Evolutionary conservation across 2,797 vertebrate genomes (phyloP), one percentile per base, ranked within the genome.

Genomic region (Micropoecilia bifurca): DNA sequence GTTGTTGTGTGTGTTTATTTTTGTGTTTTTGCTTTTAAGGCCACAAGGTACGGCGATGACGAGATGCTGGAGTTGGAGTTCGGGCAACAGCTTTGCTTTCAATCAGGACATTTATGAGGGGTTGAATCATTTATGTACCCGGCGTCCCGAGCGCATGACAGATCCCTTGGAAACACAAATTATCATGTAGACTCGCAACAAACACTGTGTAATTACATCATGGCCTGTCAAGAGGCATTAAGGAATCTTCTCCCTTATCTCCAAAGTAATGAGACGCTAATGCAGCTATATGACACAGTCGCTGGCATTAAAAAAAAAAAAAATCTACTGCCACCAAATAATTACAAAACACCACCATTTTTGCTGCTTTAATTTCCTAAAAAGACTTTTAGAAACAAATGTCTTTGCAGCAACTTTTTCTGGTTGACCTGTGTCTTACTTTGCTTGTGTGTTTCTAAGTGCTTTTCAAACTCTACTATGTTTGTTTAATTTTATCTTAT

Each of bases 131-230:
- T 94, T 93, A 93, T 93, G 91, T 83, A 79, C 85, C 90, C 82
- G n/a, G 89, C 88, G 77, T 93, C 92, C 89, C 83, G 82, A 87
- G 91, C 85, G 84, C 85, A 87, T 91, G 93, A 93, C 92, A 90
- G 90, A 93, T 94, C 92, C 90, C 90, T 93, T 73, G 86, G 91
- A 93, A 94, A 92, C 93, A 93, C 89, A 92, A 95, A 95, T 93
- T 91, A 94, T 94, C 92, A 89, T 93, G 92, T 94, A 93, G 93
- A 94, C 93, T 94, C 75, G 92, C 92, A 93, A 93, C 93, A 94
- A 93, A 94, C 92, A 93, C 86, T 90, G 92, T 91, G 92, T 93
- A 95, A 93, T 93, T 94, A 94, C 93, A 94, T 93, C 93, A 94
- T 89, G 91, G 90, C 93, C 92, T 93, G 93, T 93, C 92, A 89